Evolutionary conservation across 2,797 vertebrate species (phyloP).

Genomic region (Neostethus bicornis): DNA sequence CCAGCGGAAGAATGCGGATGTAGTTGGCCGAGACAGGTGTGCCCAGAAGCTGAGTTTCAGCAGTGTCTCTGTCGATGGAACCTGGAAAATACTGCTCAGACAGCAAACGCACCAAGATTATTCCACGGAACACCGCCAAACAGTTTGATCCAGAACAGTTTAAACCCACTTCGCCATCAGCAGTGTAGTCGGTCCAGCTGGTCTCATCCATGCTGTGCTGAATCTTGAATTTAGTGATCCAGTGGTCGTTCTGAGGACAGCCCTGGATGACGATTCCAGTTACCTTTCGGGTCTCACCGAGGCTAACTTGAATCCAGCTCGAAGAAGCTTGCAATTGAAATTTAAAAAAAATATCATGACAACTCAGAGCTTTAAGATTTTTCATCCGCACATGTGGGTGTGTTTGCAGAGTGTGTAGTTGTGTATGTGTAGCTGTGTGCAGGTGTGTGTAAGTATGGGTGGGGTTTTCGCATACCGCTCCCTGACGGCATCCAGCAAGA

Average conservation of each 20-base stretch:
- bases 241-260: constrained; percentile 75
- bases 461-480: constrained; percentile 49
- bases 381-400: too few relatives aligned
- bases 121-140: neutral
- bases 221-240: constrained; percentile 78
- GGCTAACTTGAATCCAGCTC: constrained; percentile 80
- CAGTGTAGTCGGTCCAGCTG: constrained; percentile 70
- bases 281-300: constrained; percentile 73
- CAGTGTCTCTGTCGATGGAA: constrained; percentile 61
- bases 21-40: constrained; percentile 71
- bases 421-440: neutral
- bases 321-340: constrained; percentile 59
- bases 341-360: neutral
- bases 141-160: neutral
- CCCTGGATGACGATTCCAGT: constrained; percentile 82
- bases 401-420: neutral
- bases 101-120: neutral
- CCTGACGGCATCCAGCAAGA: constrained; percentile 82
- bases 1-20: constrained; percentile 71
- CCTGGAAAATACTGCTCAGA: constrained; percentile 72
- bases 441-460: neutral
- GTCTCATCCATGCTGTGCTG: constrained; percentile 74
- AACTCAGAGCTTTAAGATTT: neutral
- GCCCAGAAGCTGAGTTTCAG: constrained; percentile 76
- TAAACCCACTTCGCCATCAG: constrained; percentile 74